phyloP scores from a whole-genome alignment of 2,888 invertebrate species.

The Pseudoips prasinana region DNA sequence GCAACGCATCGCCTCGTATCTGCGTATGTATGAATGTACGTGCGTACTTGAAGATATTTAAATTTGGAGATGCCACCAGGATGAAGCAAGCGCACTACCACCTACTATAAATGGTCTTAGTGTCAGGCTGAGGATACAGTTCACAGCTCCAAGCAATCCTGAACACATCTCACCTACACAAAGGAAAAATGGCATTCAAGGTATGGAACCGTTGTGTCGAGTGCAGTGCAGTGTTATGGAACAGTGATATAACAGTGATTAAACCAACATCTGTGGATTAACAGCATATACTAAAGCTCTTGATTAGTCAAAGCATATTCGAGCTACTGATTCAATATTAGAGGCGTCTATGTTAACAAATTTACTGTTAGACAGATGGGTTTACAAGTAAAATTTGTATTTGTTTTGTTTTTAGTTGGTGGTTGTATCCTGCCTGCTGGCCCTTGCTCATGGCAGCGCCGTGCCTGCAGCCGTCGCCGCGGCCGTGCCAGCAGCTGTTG shows the following conservation, averaged over 20 bases:
- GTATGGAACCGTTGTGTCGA: slow-evolving; percentile 55
- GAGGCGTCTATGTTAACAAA: too few species aligned
- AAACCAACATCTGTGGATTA: too few species aligned
- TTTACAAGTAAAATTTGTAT: too few species aligned
- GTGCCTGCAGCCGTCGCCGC: slow-evolving; percentile 53
- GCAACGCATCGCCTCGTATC: slow-evolving; percentile 29
- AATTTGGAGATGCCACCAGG: slow-evolving; percentile 72
- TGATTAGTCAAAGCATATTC: too few species aligned
- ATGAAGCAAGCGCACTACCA: slow-evolving; percentile 50
- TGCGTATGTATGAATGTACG: slow-evolving; percentile 45
- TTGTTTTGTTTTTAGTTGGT: slow-evolving; percentile 72
- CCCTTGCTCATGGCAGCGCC: slow-evolving; percentile 57
- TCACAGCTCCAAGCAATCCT: slow-evolving; percentile 62
- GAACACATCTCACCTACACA: slow-evolving; percentile 59
- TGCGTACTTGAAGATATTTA: slow-evolving; percentile 77
- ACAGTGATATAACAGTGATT: slow-evolving; percentile 3
- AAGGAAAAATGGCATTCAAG: slow-evolving; percentile 77
- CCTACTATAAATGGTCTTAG: slow-evolving; percentile 70
- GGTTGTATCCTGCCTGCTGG: slow-evolving; percentile 66
- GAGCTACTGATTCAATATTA: too few species aligned
- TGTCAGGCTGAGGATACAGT: slow-evolving; percentile 65
- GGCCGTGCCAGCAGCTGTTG: slow-evolving; percentile 24
- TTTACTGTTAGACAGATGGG: too few species aligned
- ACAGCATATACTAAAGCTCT: too few species aligned
- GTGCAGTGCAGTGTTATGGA: slow-evolving; percentile 35